Evolutionary conservation across 2,888 invertebrate species (phyloP).

Genomic region (Acleris sparsana): DNA sequence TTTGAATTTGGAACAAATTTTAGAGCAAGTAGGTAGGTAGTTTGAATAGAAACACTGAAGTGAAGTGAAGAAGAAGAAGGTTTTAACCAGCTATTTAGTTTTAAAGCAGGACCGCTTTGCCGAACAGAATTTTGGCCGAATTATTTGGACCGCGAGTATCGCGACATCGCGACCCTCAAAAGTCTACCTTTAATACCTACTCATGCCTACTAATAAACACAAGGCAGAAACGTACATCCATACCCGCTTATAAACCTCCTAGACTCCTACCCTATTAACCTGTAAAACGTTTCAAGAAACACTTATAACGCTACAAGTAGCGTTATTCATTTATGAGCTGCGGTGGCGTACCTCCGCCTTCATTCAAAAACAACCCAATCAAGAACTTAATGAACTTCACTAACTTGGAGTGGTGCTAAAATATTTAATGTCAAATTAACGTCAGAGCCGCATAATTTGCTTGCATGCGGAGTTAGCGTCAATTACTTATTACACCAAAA

Average conservation of each 20-base stretch:
- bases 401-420: slow-evolving; percentile 78
- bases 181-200: too few species aligned
- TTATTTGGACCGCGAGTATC: too few species aligned
- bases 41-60: too few species aligned
- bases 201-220: too few species aligned
- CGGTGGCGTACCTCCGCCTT: slow-evolving; percentile 19
- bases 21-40: too few species aligned
- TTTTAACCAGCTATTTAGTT: too few species aligned
- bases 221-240: too few species aligned
- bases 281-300: slow-evolving; percentile 1
- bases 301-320: neutral
- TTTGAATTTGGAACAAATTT: too few species aligned
- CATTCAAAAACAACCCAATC: slow-evolving; percentile 60
- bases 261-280: neutral
- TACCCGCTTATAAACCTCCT: neutral
- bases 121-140: too few species aligned
- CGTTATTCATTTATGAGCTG: slow-evolving; percentile 19
- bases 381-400: slow-evolving; percentile 74
- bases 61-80: too few species aligned
- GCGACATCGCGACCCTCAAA: too few species aligned
- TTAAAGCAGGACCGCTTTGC: too few species aligned
- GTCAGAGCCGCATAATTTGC: slow-evolving; percentile 52
- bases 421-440: slow-evolving; percentile 76
- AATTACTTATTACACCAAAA: slow-evolving; percentile 36
- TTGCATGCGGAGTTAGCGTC: slow-evolving; percentile 33